Evolutionary conservation across 2,797 vertebrate genomes (phyloP).

Genomic region (Pampus argenteus): DNA sequence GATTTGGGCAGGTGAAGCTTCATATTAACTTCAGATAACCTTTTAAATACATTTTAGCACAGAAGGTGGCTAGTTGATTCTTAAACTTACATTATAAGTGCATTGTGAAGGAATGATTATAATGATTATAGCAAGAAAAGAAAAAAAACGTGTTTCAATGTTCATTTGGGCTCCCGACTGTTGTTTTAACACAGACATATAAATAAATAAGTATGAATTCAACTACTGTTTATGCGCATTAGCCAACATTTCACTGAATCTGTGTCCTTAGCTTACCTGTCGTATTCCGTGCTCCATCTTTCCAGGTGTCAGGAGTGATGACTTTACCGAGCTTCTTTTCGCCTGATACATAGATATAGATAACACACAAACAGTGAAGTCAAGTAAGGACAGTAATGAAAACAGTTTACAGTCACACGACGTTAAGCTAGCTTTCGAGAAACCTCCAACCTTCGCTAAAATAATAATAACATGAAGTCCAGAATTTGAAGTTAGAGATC

Average conservation of each 20-base stretch:
- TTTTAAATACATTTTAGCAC: too few species aligned
- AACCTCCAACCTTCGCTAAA: background rate
- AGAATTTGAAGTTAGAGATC: background rate
- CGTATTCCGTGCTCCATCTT: slow-evolving; percentile 97
- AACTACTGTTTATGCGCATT: background rate
- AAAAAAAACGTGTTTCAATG: too few species aligned
- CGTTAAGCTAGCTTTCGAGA: background rate
- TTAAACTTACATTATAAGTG: too few species aligned
- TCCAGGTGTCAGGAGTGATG: slow-evolving; percentile 98
- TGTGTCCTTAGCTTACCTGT: slow-evolving; percentile 86
- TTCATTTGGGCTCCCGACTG: too few species aligned
- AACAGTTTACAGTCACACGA: slow-evolving; percentile 10
- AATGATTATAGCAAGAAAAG: too few species aligned
- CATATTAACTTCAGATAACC: too few species aligned
- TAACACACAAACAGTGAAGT: background rate
- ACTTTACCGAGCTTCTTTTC: slow-evolving; percentile 98
- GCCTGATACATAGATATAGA: slow-evolving; percentile 82
- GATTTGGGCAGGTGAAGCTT: too few species aligned
- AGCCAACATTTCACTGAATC: background rate
- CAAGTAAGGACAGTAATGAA: background rate
- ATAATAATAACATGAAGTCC: background rate
- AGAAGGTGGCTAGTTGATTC: too few species aligned
- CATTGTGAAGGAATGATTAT: too few species aligned
- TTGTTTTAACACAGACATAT: too few species aligned
- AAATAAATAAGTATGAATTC: too few species aligned